A percentile compares a stretch with the other conserved stretches of the same genome.
Conservation (phyloP, 2,797 vertebrate species). For the Leucoraja ocellata region DNA sequence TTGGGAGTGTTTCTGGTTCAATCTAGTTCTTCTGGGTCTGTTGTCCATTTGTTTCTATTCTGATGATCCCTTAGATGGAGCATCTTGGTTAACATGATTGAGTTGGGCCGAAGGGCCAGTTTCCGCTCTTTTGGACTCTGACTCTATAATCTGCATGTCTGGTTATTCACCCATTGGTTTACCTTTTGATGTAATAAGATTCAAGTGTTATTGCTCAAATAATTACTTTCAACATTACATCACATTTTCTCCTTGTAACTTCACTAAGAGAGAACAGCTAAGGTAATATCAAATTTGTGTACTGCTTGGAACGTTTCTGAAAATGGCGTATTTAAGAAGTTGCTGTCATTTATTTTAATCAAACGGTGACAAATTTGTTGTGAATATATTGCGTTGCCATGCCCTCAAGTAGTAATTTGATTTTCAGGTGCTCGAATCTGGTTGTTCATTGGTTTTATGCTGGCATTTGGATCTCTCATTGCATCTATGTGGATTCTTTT, state of each 20-base stretch:
- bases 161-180: not conserved
- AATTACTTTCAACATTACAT: not conserved
- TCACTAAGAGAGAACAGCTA: not conserved
- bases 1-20: not conserved
- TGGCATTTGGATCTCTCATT: slow-evolving; percentile 94
- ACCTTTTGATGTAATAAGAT: not conserved
- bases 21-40: not conserved
- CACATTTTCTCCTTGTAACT: not conserved
- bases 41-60: not conserved
- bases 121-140: not conserved
- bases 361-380: not conserved
- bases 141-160: not conserved
- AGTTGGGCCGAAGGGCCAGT: too few species aligned
- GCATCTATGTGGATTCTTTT: slow-evolving; percentile 99
- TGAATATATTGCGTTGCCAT: not conserved
- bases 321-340: not conserved
- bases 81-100: too few species aligned
- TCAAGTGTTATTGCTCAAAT: not conserved
- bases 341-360: not conserved
- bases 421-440: slow-evolving; percentile 86
- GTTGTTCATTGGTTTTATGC: slow-evolving; percentile 96
- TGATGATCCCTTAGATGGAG: not conserved
- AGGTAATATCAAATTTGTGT: not conserved
- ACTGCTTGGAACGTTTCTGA: not conserved
- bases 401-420: slow-evolving; percentile 31